These are phyloP conservation scores for Pterocles gutturalis DNA, from an alignment of 2,113 vertebrate species.

Conservation along the genomic window DNA sequence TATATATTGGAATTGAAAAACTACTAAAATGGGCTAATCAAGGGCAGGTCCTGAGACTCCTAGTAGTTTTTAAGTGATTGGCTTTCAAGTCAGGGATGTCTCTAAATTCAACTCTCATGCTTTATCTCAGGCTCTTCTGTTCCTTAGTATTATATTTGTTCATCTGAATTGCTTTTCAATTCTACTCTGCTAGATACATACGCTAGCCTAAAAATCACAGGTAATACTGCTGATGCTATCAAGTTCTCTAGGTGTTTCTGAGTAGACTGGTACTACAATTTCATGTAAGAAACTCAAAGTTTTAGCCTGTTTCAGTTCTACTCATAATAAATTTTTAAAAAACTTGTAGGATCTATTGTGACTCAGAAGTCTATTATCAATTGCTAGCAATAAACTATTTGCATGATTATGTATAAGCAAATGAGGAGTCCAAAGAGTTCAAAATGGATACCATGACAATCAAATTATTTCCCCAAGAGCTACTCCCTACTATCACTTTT, in stretches of 20 bases:
- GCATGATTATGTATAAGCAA: neutral
- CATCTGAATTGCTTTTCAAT: neutral
- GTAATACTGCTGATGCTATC: neutral
- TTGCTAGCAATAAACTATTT: neutral
- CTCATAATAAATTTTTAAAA: neutral
- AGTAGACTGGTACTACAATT: neutral
- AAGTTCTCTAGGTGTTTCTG: neutral
- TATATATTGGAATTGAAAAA: neutral
- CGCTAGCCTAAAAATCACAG: neutral
- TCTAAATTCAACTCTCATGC: neutral
- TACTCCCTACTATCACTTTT: neutral
- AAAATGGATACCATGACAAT: neutral
- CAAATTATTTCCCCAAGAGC: neutral
- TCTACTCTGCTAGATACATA: neutral
- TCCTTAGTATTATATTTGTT: neutral
- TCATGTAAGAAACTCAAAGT: neutral
- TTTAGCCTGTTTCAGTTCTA: neutral
- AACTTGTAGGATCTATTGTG: neutral
- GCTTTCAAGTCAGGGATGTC: neutral
- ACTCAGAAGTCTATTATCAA: neutral
- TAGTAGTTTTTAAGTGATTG: neutral
- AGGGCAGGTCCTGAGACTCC: neutral
- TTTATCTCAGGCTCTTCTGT: neutral
- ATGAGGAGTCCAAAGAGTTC: neutral
- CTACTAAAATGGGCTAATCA: neutral